Base-by-base conservation (phyloP, 2,888 invertebrate genomes). In the Muschampia staudingeri region DNA sequence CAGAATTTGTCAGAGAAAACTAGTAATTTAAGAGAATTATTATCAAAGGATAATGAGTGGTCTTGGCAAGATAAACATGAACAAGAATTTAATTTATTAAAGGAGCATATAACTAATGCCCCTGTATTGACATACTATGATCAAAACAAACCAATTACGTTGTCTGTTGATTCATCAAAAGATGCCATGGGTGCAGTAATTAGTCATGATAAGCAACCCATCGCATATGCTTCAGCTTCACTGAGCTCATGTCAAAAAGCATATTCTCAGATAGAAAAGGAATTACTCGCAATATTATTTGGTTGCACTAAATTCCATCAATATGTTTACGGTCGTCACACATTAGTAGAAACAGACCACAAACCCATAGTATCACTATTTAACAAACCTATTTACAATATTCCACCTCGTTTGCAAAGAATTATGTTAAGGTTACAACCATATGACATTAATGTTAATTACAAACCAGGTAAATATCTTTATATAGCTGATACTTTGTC, bases 51-150 rank as follows among this genome's bases (percentile, higher is more conserved):
- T 65, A 80, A 56, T 65, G 71, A 67, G 37, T 92, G 87, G 86
- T 19, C 65, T 6, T 92, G 90, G 91, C 72, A 83, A 76, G 82
- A 82, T 7, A n/a, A 81, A n/a, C 90, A 90, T 83, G 82, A 89
- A 34, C n/a, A 80, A 37, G 83, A 77, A 44, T 86, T 86, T 75
- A 75, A 80, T 44, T 65, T 79, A 12, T 12, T 86, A 30, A 87
- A 88, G 76, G 48, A 61, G 12, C 4, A 80, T 19, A 88, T 88
- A 9, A 82, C 79, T 69, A 14, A 37, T 82, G 83, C 87, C 4
- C 86, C 86, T n/a, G 85, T 87, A 4, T 78, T 87, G 11, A 82
- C 84, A 37, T 82, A 85, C 70, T 87, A 81, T 85, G 85, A 87
- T 78, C 42, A 56, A 16, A 85, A 84, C 40, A 84, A 85, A 84